These are phyloP conservation scores for Remorina albescens DNA, from an alignment of 2,797 vertebrate genomes.

Conservation along the genomic window DNA sequence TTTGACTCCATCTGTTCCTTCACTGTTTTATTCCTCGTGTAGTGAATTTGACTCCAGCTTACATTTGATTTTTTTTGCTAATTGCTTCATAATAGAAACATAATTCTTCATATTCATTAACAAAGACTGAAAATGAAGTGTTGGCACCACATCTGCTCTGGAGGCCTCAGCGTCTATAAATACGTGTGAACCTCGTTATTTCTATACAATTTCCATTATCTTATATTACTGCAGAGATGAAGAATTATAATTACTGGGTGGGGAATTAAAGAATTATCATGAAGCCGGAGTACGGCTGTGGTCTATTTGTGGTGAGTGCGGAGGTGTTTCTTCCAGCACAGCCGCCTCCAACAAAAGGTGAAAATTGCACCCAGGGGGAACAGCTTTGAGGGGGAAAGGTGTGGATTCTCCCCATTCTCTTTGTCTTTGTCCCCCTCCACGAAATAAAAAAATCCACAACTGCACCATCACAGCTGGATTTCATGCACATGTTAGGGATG, in stretches of 20 bases:
- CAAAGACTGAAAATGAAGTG: slow-evolving; percentile 66
- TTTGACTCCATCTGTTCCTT: slow-evolving; percentile 31
- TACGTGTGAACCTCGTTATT: slow-evolving; percentile 49
- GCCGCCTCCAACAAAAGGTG: slow-evolving; percentile 70
- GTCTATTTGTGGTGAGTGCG: slow-evolving; percentile 61
- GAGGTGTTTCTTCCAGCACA: slow-evolving; percentile 57
- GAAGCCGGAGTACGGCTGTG: slow-evolving; percentile 35
- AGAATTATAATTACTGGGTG: slow-evolving; percentile 45
- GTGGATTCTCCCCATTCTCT: slow-evolving; percentile 36
- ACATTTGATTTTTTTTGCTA: slow-evolving; percentile 53
- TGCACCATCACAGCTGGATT: slow-evolving; percentile 22
- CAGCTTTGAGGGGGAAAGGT: slow-evolving; percentile 24
- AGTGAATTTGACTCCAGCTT: slow-evolving; percentile 41
- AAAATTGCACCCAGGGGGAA: slow-evolving; percentile 73
- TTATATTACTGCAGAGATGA: slow-evolving; percentile 28
- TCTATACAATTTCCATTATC: slow-evolving; percentile 51
- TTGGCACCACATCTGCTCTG: slow-evolving; percentile 54
- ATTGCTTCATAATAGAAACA: slow-evolving; percentile 65
- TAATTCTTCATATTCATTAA: slow-evolving; percentile 61
- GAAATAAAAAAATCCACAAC: slow-evolving; percentile 32
- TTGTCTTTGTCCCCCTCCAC: slow-evolving; percentile 54
- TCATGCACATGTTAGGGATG: not conserved
- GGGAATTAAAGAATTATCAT: slow-evolving; percentile 54
- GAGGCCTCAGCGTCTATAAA: slow-evolving; percentile 35
- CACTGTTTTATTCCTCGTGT: slow-evolving; percentile 39